Conservation (phyloP, 1,140 invertebrate genomes). For the Cephus cinctus region DNA sequence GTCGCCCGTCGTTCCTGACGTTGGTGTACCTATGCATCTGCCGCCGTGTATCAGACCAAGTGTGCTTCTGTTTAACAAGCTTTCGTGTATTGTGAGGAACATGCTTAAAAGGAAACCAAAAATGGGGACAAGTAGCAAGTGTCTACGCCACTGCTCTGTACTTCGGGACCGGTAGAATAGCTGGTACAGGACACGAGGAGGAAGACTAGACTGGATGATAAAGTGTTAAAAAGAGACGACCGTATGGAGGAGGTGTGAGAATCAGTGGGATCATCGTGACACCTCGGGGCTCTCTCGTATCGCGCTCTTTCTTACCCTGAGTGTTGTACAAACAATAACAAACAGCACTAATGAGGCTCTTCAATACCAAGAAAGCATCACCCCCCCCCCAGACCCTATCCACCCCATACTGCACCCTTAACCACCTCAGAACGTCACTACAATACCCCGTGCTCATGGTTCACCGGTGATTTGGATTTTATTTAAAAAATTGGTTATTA, state of each 20-base stretch:
- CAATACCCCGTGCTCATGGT: no score
- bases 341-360: slow-evolving; percentile 55
- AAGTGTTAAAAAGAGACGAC: no score
- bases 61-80: slow-evolving; percentile 55
- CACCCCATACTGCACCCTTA: no score
- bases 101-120: slow-evolving; percentile 57
- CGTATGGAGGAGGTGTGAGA: slow-evolving; percentile 47
- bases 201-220: no score
- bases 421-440: no score
- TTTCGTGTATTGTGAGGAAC: slow-evolving; percentile 50
- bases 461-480: no score
- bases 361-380: slow-evolving; percentile 37
- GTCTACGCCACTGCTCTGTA: no score
- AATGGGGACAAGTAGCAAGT: slow-evolving; percentile 51
- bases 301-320: slow-evolving; percentile 39
- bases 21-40: slow-evolving; percentile 6
- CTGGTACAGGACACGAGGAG: no score
- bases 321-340: slow-evolving; percentile 52
- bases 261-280: slow-evolving; percentile 53
- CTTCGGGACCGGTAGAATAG: no score
- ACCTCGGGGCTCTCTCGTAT: slow-evolving; percentile 52
- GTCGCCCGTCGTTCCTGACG: no score
- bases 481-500: no score
- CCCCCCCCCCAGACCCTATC: not conserved
- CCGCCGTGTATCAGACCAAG: slow-evolving; percentile 41